Conservation (phyloP, 1,140 invertebrate species). For the Sitobion miscanthi region DNA sequence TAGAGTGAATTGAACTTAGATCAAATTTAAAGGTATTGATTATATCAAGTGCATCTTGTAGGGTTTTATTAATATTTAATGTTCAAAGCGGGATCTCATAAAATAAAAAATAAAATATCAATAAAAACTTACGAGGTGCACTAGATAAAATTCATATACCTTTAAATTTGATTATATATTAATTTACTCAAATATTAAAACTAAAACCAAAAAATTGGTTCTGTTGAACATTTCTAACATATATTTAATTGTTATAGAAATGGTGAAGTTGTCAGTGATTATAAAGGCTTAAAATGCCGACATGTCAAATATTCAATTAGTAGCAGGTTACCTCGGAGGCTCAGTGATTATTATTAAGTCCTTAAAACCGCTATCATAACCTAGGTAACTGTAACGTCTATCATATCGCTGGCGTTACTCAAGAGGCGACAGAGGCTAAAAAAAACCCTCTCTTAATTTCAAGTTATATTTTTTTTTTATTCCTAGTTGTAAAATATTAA, state of each 20-base stretch:
- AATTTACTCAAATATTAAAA: background rate
- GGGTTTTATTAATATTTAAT: too few species aligned
- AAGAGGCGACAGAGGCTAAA: background rate
- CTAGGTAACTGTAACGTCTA: background rate
- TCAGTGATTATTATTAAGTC: background rate
- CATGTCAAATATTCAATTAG: background rate
- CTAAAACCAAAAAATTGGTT: background rate
- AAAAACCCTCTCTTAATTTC: background rate
- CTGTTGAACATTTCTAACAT: background rate
- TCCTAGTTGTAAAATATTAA: background rate
- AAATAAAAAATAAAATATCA: background rate
- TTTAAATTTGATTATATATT: background rate
- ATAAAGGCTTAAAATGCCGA: background rate
- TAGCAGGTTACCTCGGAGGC: too few species aligned
- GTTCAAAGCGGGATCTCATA: too few species aligned
- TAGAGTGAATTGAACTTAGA: too few species aligned
- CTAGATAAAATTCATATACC: background rate
- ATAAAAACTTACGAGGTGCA: background rate
- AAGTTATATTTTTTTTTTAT: background rate
- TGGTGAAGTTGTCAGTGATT: background rate
- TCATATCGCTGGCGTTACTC: background rate
- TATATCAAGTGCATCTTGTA: too few species aligned
- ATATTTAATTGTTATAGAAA: background rate
- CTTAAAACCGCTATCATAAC: background rate
- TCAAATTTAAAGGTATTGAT: too few species aligned